Percentiles rank a stretch among this genome's conserved stretches.
phyloP scores from a whole-genome alignment of 2,797 vertebrate species.

The Odontamblyopus rebecca region DNA sequence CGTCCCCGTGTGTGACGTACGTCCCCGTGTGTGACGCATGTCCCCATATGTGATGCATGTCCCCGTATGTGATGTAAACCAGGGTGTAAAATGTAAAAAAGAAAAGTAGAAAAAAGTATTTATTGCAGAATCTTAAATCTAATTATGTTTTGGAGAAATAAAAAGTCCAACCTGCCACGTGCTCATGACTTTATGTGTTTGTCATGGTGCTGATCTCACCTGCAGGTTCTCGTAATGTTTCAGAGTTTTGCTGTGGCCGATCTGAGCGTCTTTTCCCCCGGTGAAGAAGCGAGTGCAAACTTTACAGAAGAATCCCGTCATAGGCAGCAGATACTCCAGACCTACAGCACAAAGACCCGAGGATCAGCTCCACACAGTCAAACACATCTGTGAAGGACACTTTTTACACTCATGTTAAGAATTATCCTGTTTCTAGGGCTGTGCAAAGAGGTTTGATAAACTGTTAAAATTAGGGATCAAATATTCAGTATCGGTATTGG shows the following conservation, averaged over 20 bases:
- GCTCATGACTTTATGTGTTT: no score
- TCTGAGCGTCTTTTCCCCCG: slow-evolving; percentile 76
- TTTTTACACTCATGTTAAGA: not conserved
- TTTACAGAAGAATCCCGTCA: slow-evolving; percentile 90
- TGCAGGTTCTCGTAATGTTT: slow-evolving; percentile 86
- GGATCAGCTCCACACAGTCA: not conserved
- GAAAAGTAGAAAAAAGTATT: no score
- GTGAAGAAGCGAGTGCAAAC: slow-evolving; percentile 87
- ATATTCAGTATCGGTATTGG: no score
- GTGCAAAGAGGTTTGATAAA: not conserved
- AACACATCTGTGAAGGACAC: not conserved
- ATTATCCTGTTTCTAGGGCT: not conserved
- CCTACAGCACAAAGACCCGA: slow-evolving; percentile 58
- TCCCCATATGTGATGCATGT: no score
- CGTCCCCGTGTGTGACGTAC: no score
- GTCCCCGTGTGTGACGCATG: no score
- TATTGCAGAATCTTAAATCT: no score
- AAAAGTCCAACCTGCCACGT: no score
- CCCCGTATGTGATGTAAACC: no score
- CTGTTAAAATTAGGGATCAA: no score
- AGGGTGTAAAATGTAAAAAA: no score
- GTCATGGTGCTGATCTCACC: slow-evolving; percentile 63
- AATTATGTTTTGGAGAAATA: no score
- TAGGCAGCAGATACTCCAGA: slow-evolving; percentile 86
- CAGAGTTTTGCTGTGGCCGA: slow-evolving; percentile 81